Base-by-base conservation (phyloP, 1,140 invertebrate genomes). In the Pentalonia nigronervosa region DNA sequence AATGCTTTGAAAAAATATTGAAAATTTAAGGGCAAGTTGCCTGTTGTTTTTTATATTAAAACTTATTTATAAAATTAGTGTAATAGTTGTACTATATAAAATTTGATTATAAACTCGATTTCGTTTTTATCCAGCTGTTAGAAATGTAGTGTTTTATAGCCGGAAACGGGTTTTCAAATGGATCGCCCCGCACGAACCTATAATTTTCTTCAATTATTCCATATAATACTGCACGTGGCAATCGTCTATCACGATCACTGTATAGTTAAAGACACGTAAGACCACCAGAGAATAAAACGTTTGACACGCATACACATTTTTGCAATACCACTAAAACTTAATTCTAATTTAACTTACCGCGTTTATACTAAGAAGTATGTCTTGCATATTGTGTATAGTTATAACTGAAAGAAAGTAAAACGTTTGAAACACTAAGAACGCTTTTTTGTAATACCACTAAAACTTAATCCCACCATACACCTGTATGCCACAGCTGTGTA, bases 231-330 rank as follows among this genome's bases (percentile, higher is more conserved):
- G 23, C 81, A 23, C n/a, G 81, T 67, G 30, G 3, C 25, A 67
- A 67, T 67, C 60, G 60, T n/a, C 20, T 36, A 83, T 41, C 81
- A 23, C 21, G 21, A 83, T 83, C 81, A 41, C 34, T 21, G 60
- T 76, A n/a, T 17, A 76, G 14, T 76, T n/a, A 76, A 17, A 67
- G 3, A 14, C 14, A 7, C 60, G 60, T 67, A 67, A n/a, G 60
- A 67, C 60, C 60, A n/a, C 30, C 14, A n/a, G n/a, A 76, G n/a
- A 76, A 30, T 17, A 76, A 67, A 76, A 76, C n/a, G 11, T 76
- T 76, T 76, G 60, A n/a, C n/a, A 76, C 60, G 60, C n/a, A 76
- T 76, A 76, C 60, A 76, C 60, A 67, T 67, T 67, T 67, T 67
- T 67, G 30, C 30, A 67, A n/a, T 14, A 17, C 60, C n/a, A n/a